Evolutionary conservation across 1,140 invertebrate genomes (phyloP).

Genomic region (Belonocnema kinseyi): DNA sequence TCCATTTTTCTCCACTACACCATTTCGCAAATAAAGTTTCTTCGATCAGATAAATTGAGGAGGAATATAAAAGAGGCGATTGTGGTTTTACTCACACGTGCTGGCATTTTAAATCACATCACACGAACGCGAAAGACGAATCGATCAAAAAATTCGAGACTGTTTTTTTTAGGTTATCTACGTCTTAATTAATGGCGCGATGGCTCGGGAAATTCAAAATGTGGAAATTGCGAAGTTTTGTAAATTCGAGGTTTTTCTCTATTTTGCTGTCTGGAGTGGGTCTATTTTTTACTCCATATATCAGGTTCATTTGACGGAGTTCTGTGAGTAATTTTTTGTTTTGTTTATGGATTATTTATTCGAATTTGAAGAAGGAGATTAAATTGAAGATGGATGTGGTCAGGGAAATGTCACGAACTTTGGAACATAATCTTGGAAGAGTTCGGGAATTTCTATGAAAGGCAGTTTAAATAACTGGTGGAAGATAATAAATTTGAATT

Average conservation of each 20-base stretch:
- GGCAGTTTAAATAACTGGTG: too few relatives aligned
- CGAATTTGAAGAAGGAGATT: neutral
- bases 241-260: slow-evolving; percentile 56
- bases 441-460: too few relatives aligned
- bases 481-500: too few relatives aligned
- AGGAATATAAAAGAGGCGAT: neutral
- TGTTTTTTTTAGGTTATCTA: neutral
- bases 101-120: slow-evolving; percentile 38
- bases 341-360: neutral
- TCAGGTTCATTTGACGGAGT: slow-evolving; percentile 57
- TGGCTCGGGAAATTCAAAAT: slow-evolving; percentile 48
- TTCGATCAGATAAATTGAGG: neutral
- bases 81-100: slow-evolving; percentile 41
- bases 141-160: neutral
- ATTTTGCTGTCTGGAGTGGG: slow-evolving; percentile 60
- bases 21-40: neutral
- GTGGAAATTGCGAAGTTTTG: slow-evolving; percentile 39
- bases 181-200: slow-evolving; percentile 38
- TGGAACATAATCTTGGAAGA: too few relatives aligned
- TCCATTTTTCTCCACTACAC: neutral
- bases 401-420: too few relatives aligned
- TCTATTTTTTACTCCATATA: slow-evolving; percentile 68
- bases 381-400: neutral
- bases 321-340: slow-evolving; percentile 59
- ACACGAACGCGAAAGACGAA: slow-evolving; percentile 25